These are phyloP conservation scores for Pyrgilauda ruficollis DNA, from an alignment of 2,113 vertebrate species.

Conservation along the genomic window DNA sequence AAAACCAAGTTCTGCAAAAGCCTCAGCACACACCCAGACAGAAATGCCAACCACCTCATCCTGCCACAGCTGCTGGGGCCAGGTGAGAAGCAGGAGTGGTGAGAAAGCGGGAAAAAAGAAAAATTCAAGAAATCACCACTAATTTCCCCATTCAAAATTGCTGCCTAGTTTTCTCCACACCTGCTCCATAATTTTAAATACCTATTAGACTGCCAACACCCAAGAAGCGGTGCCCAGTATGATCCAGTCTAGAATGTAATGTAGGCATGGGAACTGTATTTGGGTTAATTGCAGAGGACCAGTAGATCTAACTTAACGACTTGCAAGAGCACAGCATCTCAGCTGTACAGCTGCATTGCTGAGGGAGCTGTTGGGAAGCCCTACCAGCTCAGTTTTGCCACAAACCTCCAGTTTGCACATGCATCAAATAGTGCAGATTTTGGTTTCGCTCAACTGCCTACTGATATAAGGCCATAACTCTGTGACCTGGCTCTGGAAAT, in stretches of 20 bases:
- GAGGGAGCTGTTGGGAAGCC: background rate
- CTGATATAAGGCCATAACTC: background rate
- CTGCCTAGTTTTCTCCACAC: background rate
- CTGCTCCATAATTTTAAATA: background rate
- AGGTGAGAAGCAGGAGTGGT: background rate
- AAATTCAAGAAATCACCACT: background rate
- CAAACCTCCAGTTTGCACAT: background rate
- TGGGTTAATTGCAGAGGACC: background rate
- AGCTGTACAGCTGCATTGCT: background rate
- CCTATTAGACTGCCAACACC: background rate
- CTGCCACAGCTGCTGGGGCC: background rate
- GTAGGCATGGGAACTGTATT: background rate
- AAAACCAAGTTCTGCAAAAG: background rate
- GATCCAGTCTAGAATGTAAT: fast-evolving
- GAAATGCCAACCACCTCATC: background rate
- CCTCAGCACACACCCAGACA: background rate
- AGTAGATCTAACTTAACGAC: background rate
- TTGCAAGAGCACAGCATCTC: background rate
- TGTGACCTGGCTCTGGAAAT: background rate
- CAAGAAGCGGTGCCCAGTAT: background rate
- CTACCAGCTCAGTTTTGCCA: background rate
- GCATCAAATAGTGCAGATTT: background rate
- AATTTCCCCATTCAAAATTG: background rate
- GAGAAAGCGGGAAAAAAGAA: background rate
- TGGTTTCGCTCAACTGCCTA: background rate